Conservation (phyloP, 2,113 vertebrate genomes). For the Varanus salvator region DNA sequence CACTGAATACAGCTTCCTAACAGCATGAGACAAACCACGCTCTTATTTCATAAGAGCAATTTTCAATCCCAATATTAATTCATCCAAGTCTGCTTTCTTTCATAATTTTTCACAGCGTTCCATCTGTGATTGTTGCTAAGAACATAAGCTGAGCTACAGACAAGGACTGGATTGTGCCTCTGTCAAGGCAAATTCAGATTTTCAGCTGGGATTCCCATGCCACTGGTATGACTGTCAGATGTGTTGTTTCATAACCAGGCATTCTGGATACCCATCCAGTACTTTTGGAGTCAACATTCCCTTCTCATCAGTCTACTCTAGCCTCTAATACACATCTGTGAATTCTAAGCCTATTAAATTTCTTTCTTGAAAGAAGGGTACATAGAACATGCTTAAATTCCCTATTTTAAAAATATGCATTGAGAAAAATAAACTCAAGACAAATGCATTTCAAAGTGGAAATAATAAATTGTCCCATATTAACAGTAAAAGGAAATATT, state of each 20-base stretch:
- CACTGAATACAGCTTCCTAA: not conserved
- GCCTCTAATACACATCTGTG: not conserved
- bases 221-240: not conserved
- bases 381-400: not conserved
- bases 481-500: not conserved
- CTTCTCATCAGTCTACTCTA: not conserved
- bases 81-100: not conserved
- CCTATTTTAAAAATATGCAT: not conserved
- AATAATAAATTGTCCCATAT: not conserved
- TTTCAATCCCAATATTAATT: not conserved
- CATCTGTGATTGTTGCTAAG: not conserved
- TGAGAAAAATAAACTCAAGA: not conserved
- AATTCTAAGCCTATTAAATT: not conserved
- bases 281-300: not conserved
- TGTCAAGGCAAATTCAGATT: not conserved
- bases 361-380: not conserved
- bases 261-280: not conserved
- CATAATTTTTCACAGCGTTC: not conserved
- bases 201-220: not conserved
- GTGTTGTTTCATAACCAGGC: not conserved
- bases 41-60: not conserved
- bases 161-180: not conserved
- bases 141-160: not conserved
- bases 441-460: not conserved
- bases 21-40: not conserved